These are phyloP conservation scores for Myrmecophaga tridactyla DNA, from an alignment of 2,113 vertebrate species.

Conservation along the genomic window DNA sequence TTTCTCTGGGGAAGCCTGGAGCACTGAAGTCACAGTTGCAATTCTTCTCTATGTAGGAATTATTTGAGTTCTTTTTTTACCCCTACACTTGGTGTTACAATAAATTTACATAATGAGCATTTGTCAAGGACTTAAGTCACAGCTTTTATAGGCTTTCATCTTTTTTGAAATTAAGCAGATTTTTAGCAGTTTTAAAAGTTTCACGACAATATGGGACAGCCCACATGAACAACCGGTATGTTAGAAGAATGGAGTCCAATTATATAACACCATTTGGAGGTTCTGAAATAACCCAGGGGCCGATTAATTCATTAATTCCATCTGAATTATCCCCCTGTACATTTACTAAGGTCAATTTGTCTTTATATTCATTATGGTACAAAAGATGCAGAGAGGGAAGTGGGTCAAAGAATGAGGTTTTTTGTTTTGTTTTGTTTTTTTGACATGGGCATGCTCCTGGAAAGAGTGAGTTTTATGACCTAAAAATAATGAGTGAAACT, in stretches of 20 bases:
- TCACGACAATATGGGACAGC: not conserved
- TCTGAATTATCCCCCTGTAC: not conserved
- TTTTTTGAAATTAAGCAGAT: conserved; percentile 24
- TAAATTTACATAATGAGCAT: conserved; percentile 34
- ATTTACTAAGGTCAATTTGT: not conserved
- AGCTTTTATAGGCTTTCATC: not conserved
- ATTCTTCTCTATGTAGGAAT: not conserved
- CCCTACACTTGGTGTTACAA: not conserved
- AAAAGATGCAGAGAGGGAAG: not conserved
- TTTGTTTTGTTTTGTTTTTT: too few species aligned
- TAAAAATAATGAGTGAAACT: not conserved
- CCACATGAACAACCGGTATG: not conserved
- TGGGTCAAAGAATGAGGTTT: not conserved
- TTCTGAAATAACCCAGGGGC: not conserved
- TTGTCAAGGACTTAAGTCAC: conserved; percentile 37
- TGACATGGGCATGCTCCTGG: too few species aligned
- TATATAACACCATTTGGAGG: not conserved
- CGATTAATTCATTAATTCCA: not conserved
- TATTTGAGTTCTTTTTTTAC: not conserved
- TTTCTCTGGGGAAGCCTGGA: not conserved
- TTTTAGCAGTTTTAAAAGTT: not conserved
- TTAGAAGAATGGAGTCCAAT: not conserved
- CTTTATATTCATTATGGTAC: not conserved
- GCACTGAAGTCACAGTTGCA: not conserved
- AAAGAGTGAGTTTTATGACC: not conserved